Evolutionary conservation across 2,797 vertebrate genomes (phyloP).

Genomic region (Eospalax fontanierii): DNA sequence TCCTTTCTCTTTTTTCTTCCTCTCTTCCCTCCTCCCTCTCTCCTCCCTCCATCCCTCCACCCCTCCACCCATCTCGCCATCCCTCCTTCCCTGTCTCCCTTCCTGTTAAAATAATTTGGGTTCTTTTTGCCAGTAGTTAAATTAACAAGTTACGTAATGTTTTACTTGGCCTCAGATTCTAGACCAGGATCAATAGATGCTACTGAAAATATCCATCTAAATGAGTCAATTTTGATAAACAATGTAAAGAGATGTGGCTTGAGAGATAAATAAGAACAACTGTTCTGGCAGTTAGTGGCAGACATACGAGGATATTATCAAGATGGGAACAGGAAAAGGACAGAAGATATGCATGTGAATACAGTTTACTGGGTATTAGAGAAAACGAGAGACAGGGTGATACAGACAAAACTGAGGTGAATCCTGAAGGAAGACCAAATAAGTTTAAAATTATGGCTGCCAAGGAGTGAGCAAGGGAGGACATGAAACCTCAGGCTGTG

Average conservation of each 20-base stretch:
- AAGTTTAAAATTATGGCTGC: background rate
- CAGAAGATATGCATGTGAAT: background rate
- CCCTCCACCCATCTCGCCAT: too few species aligned
- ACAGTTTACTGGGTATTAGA: background rate
- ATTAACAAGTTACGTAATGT: conserved; percentile 47
- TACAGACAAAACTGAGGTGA: background rate
- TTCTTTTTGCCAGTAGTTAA: background rate
- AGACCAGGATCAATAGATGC: background rate
- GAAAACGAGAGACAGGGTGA: background rate
- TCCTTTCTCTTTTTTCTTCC: too few species aligned
- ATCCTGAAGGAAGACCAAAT: background rate
- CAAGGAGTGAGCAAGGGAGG: background rate
- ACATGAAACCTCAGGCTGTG: accelerated
- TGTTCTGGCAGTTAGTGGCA: background rate
- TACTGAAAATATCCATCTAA: conserved; percentile 36
- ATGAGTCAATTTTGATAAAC: conserved; percentile 45
- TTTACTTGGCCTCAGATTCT: background rate
- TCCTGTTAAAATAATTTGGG: too few species aligned
- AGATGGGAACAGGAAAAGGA: background rate
- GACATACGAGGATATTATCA: background rate
- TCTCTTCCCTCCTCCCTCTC: too few species aligned
- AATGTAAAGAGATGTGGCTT: background rate
- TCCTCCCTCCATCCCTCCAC: too few species aligned
- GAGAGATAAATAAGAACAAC: background rate
- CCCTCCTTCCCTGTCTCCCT: too few species aligned